Evolutionary conservation across 1,140 invertebrate species (phyloP), one percentile per base, ranked within the genome.

Genomic region (Acromyrmex echinatior): DNA sequence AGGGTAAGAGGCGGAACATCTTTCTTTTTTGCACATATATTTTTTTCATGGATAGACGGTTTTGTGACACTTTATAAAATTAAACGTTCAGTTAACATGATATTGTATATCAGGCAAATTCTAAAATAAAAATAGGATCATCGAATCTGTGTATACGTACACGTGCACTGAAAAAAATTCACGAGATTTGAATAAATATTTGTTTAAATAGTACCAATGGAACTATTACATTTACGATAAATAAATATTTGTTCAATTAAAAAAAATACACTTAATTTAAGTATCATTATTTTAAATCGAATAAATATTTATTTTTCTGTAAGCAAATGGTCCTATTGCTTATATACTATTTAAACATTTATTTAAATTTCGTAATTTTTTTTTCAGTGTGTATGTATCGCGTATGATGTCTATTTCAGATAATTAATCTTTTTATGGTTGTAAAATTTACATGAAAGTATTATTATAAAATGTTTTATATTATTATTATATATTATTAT

Each of bases 1-100:
- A 99, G 97, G 99, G 99, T 99, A 95, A 96, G 90, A 86, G 76
- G 53, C 80, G 25, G 79, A 45, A 21, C 56, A 60, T 70, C 56
- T 76, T 76, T 62, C 70, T 63, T 76, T 76, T 63, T 84, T 63
- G 49, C 18, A 62, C 10, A 62, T 49, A 73, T 12, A 1, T 74
- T 49, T 84, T 31, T 49, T 49, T 76, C n/a, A 76, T 74, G 56
- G 58, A 12, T 76, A 63, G 25, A 10, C 10, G 53, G 7, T 74
- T 74, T 84, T 84, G 45, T 76, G 31, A 45, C 21, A 58, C 65
- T 80, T 68, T 56, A 39, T 70, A 58, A 53, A 81, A 81, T 31
- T 31, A 21, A 70, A 39, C 49, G 49, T 68, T 70, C 28, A 31
- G 3, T 39, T 81, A 58, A 71, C 35, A n/a, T 56, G 49, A 21